Percentiles rank a stretch among this genome's conserved stretches.
These are phyloP conservation scores for Stenchaetothrips biformis DNA, from an alignment of 2,888 invertebrate genomes.

Conservation along the genomic window DNA sequence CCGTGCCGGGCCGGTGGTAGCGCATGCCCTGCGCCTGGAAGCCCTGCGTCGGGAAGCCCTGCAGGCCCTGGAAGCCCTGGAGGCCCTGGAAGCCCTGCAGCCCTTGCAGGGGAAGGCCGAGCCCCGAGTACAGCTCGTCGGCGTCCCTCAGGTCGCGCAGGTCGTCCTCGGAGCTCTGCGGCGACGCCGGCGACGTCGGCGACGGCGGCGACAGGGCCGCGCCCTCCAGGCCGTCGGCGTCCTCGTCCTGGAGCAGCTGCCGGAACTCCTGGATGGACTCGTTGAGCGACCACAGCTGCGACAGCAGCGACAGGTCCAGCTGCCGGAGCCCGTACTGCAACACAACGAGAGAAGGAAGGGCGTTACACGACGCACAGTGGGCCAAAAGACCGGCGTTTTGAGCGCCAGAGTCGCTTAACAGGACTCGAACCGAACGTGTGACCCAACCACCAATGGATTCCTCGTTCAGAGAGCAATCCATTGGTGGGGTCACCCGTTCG, in stretches of 20 bases:
- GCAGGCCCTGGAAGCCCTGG: background rate
- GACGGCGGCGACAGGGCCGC: constrained; percentile 38
- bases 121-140: constrained; percentile 32
- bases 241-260: constrained; percentile 55
- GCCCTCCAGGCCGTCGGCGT: constrained; percentile 33
- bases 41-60: background rate
- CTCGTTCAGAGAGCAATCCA: no score
- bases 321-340: constrained; percentile 82
- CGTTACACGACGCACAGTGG: no score
- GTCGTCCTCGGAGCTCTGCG: constrained; percentile 35
- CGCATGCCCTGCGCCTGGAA: background rate
- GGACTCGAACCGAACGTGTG: no score
- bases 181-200: constrained; percentile 35
- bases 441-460: no score
- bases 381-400: no score
- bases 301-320: constrained; percentile 79
- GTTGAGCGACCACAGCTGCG: constrained; percentile 87
- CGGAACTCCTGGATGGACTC: constrained; percentile 88
- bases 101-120: constrained; percentile 36
- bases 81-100: constrained; percentile 22
- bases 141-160: background rate
- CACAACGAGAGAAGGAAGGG: constrained; percentile 28
- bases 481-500: no score
- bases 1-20: background rate
- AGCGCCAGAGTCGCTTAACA: no score